Percentiles rank a stretch among this genome's conserved stretches.
Evolutionary conservation across 1,140 invertebrate genomes (phyloP).

Genomic region (Spodoptera frugiperda): DNA sequence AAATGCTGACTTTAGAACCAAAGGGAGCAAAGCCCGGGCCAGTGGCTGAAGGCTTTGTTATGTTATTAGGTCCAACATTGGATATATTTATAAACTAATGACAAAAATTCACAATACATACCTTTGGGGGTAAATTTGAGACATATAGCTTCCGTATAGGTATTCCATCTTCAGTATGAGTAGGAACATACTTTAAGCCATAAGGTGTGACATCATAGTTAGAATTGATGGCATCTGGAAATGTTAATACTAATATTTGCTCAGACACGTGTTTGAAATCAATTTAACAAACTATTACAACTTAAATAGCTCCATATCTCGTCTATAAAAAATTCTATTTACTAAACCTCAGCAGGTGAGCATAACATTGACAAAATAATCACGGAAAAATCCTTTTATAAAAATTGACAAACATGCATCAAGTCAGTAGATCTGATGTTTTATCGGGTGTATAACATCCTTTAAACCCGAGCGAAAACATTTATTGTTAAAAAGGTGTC

Average conservation of each 20-base stretch:
- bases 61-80: no score
- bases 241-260: not conserved
- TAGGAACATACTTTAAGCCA: conserved; percentile 70
- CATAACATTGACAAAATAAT: no score
- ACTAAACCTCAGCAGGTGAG: not conserved
- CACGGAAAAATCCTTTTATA: not conserved
- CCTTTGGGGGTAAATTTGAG: conserved; percentile 78
- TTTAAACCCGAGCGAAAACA: not conserved
- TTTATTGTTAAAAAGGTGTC: conserved; percentile 1
- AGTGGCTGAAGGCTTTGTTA: no score
- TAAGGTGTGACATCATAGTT: conserved; percentile 63
- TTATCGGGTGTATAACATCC: not conserved
- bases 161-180: conserved; percentile 83
- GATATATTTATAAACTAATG: no score
- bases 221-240: conserved; percentile 66
- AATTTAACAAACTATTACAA: no score
- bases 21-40: no score
- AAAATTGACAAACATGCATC: not conserved
- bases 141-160: conserved; percentile 82
- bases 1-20: no score
- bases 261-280: no score
- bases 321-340: not conserved
- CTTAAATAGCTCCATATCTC: no score
- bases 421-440: not conserved
- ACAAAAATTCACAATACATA: conserved; percentile 51